Percentiles rank a stretch among this genome's conserved stretches.
These are phyloP conservation scores for Drosophila bunnanda DNA, from an alignment of 2,888 invertebrate genomes.

Conservation along the genomic window DNA sequence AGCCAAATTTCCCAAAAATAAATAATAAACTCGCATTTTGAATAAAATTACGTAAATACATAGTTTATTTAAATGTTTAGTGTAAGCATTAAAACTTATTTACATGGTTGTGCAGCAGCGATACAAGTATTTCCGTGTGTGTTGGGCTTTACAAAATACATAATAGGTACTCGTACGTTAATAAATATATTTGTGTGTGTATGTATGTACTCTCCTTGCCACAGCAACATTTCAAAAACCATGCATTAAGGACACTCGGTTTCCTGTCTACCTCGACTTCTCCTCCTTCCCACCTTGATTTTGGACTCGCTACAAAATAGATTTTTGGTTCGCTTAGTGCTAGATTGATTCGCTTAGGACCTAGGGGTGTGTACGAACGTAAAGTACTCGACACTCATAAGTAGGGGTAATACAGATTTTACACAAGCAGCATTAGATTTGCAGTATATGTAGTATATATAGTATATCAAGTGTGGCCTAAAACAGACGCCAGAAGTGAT, in stretches of 20 bases:
- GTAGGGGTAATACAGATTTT: slow-evolving; percentile 57
- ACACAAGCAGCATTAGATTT: slow-evolving; percentile 61
- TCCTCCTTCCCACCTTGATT: slow-evolving; percentile 12
- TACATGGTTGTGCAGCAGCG: slow-evolving; percentile 75
- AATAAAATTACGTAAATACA: slow-evolving; percentile 50
- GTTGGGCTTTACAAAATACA: slow-evolving; percentile 60
- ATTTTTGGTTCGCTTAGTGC: slow-evolving; percentile 65
- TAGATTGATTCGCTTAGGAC: slow-evolving; percentile 60
- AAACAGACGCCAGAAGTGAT: slow-evolving; percentile 33
- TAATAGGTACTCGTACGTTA: slow-evolving; percentile 56
- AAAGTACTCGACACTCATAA: slow-evolving; percentile 43
- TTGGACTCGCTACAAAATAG: slow-evolving; percentile 55
- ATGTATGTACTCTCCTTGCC: slow-evolving; percentile 31
- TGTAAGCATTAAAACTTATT: slow-evolving; percentile 72
- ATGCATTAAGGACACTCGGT: slow-evolving; percentile 70
- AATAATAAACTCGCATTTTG: background rate
- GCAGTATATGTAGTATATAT: slow-evolving; percentile 1
- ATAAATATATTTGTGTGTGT: slow-evolving; percentile 48
- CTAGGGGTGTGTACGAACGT: slow-evolving; percentile 32
- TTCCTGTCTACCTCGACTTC: slow-evolving; percentile 24
- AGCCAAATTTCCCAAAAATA: background rate
- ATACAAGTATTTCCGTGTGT: slow-evolving; percentile 57
- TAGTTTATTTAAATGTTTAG: slow-evolving; percentile 59
- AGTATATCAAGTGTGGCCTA: slow-evolving; percentile 8
- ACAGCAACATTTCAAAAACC: slow-evolving; percentile 54